These are phyloP conservation scores for Chaetogeoica ovagalla DNA, from an alignment of 2,888 invertebrate species.

Conservation along the genomic window DNA sequence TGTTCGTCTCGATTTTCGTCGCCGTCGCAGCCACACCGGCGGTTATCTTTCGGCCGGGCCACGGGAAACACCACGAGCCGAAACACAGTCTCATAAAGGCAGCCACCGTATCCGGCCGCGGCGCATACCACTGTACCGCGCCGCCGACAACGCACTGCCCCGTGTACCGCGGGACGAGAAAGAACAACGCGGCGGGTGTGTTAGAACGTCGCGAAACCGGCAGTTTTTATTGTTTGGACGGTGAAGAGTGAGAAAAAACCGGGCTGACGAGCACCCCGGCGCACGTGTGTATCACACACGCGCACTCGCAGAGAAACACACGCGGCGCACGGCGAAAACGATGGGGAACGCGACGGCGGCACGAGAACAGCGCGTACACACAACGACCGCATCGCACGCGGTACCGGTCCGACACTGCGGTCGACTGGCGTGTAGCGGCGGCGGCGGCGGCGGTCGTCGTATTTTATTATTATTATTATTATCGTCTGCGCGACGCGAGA, in stretches of 20 bases:
- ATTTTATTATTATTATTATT: too few relatives aligned
- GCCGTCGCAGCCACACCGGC: background rate
- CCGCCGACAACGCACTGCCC: too few relatives aligned
- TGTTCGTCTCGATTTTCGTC: background rate
- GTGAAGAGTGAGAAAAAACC: too few relatives aligned
- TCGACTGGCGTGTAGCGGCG: background rate
- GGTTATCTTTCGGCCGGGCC: constrained; percentile 42
- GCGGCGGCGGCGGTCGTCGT: background rate
- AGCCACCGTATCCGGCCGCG: constrained; percentile 28
- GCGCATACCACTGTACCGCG: constrained; percentile 26
- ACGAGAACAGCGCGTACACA: background rate
- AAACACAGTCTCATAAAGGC: constrained; percentile 52
- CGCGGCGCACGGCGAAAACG: background rate
- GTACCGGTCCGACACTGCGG: constrained; percentile 48
- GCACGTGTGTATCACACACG: too few relatives aligned
- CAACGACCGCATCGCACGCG: constrained; percentile 24
- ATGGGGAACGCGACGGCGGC: background rate
- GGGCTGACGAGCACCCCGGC: background rate
- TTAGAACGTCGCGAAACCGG: too few relatives aligned
- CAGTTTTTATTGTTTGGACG: too few relatives aligned
- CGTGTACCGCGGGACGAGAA: too few relatives aligned
- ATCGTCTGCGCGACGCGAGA: background rate
- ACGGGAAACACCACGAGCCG: constrained; percentile 49
- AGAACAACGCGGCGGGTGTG: too few relatives aligned
- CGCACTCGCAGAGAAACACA: too few relatives aligned